phyloP scores from a whole-genome alignment of 2,888 invertebrate genomes.

The Nomada ferruginata region DNA sequence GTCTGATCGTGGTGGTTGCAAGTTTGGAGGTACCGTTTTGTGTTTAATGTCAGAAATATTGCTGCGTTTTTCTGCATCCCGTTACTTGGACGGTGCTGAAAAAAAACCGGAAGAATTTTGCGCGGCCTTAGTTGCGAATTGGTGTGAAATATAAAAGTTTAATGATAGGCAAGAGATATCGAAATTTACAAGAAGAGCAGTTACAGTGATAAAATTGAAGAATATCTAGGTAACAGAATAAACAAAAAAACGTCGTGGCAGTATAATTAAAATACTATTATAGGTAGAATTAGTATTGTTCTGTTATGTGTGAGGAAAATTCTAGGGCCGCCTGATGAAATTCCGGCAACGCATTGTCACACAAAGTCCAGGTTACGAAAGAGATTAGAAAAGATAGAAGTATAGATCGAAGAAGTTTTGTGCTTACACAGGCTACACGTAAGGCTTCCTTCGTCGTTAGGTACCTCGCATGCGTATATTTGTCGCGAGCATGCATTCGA shows the following conservation, averaged over 20 bases:
- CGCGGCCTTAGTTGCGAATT: neutral
- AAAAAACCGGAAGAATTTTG: neutral
- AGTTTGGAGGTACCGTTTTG: constrained; percentile 67
- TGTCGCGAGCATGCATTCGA: neutral
- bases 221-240: neutral
- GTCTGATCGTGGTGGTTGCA: constrained; percentile 53
- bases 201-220: neutral
- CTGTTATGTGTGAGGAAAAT: neutral
- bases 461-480: neutral
- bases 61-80: constrained; percentile 49
- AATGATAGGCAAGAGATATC: too few species aligned
- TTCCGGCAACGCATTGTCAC: neutral
- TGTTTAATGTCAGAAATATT: constrained; percentile 35
- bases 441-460: constrained; percentile 67
- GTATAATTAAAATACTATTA: neutral
- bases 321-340: constrained; percentile 1
- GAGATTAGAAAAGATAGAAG: neutral
- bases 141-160: neutral
- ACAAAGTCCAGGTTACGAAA: neutral
- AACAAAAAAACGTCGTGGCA: neutral
- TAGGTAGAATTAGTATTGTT: neutral
- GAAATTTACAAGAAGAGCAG: neutral
- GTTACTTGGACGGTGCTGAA: constrained; percentile 31
- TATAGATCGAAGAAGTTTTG: constrained; percentile 28
- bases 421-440: constrained; percentile 20